Evolutionary conservation across 1,140 invertebrate genomes (phyloP).

Genomic region (Megalopta genalis): DNA sequence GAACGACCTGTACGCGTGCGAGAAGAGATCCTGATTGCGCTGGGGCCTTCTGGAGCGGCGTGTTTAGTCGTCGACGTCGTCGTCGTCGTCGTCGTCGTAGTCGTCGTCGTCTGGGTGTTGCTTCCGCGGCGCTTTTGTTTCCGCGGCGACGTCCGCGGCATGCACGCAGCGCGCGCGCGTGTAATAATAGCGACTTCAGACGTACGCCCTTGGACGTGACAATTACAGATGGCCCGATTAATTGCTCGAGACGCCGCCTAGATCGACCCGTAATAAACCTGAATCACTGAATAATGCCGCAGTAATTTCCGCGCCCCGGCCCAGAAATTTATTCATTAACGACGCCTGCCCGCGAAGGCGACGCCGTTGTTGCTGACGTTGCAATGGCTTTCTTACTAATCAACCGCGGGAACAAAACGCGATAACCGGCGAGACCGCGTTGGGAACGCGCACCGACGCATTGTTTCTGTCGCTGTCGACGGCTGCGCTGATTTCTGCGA

Average conservation of each 20-base stretch:
- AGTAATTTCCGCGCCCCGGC: neutral
- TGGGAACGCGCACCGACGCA: neutral
- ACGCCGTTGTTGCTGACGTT: neutral
- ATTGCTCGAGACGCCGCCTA: neutral
- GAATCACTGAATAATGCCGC: slow-evolving; percentile 21
- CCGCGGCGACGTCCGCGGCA: slow-evolving; percentile 1
- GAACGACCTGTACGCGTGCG: slow-evolving; percentile 2
- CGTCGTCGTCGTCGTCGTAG: slow-evolving; percentile 28
- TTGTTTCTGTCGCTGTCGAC: too few species aligned
- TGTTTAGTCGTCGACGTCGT: slow-evolving; percentile 17
- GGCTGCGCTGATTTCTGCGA: too few species aligned
- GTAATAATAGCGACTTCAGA: slow-evolving; percentile 35
- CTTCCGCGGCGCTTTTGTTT: slow-evolving; percentile 19
- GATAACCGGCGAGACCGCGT: neutral
- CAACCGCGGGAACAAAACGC: neutral
- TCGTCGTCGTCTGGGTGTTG: slow-evolving; percentile 14
- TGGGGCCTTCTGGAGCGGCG: slow-evolving; percentile 8
- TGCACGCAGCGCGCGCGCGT: neutral
- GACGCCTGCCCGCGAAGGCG: neutral
- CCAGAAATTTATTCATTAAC: slow-evolving; percentile 18
- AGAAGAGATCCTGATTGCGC: slow-evolving; percentile 43
- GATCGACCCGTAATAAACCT: slow-evolving; percentile 9
- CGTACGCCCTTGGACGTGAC: slow-evolving; percentile 23
- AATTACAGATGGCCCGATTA: slow-evolving; percentile 38
- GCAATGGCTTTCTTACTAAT: neutral